Conservation (phyloP, 2,797 vertebrate species). For the Microchirus variegatus region DNA sequence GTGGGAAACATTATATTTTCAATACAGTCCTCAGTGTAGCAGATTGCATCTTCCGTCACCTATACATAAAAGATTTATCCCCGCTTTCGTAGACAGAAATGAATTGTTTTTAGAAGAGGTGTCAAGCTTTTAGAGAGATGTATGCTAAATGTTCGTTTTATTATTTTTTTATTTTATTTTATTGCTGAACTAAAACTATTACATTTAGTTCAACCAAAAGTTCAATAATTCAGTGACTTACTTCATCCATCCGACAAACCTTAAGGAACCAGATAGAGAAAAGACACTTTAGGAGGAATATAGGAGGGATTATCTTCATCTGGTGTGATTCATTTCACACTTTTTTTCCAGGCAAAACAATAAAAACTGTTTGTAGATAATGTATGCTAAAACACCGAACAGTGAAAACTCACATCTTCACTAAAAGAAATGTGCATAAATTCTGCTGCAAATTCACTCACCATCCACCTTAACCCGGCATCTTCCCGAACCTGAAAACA, state of each 20-base stretch:
- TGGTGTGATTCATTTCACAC: neutral
- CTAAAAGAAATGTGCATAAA: too few species aligned
- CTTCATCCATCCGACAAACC: too few species aligned
- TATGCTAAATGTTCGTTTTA: neutral
- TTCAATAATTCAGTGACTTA: neutral
- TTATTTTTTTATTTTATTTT: neutral
- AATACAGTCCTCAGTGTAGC: conserved; percentile 1
- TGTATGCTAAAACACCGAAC: too few species aligned
- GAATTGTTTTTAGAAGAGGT: conserved; percentile 13
- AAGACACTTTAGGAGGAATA: too few species aligned
- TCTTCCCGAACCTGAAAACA: too few species aligned
- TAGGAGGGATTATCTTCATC: neutral
- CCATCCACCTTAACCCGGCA: too few species aligned
- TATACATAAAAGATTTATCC: conserved; percentile 8
- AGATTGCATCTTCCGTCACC: neutral
- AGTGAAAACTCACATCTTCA: too few species aligned
- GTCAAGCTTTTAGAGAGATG: too few species aligned
- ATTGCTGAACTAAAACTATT: neutral
- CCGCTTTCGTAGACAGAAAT: neutral
- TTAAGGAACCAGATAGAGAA: neutral
- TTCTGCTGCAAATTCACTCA: too few species aligned
- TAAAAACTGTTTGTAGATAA: neutral
- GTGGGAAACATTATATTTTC: conserved; percentile 8
- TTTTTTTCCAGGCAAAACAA: neutral
- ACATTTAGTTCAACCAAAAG: neutral